phyloP scores from a whole-genome alignment of 2,113 vertebrate genomes.

The Apteryx owenii region DNA sequence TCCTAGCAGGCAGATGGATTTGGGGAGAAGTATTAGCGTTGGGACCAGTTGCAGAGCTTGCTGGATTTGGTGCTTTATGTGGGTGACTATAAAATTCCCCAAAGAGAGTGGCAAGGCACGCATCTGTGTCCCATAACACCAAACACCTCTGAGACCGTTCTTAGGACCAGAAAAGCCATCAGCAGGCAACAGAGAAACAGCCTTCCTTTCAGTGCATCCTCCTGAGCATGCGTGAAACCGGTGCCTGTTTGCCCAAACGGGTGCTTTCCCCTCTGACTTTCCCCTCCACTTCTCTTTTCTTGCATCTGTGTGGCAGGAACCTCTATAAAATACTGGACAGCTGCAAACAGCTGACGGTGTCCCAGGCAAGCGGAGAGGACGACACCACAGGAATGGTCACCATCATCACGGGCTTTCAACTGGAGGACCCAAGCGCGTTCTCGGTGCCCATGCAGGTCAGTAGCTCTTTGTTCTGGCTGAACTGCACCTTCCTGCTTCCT shows the following conservation, averaged over 20 bases:
- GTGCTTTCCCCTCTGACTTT: neutral
- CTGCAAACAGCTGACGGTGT: conserved; percentile 91
- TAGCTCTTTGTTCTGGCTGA: neutral
- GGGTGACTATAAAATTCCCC: neutral
- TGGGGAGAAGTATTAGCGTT: neutral
- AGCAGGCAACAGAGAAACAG: neutral
- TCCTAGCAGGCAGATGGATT: neutral
- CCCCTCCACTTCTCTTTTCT: neutral
- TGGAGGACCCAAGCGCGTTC: conserved; percentile 80
- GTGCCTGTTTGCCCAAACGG: neutral
- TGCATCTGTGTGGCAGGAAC: conserved; percentile 79
- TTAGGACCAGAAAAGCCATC: neutral
- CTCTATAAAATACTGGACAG: conserved; percentile 97
- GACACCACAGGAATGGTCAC: conserved; percentile 97
- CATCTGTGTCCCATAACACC: accelerated
- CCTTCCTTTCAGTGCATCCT: neutral
- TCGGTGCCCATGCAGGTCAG: conserved; percentile 92
- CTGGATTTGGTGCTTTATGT: neutral
- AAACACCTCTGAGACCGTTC: neutral
- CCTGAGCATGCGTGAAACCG: accelerated
- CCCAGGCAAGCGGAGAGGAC: conserved; percentile 91
- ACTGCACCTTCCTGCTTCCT: neutral
- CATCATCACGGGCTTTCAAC: conserved; percentile 87
- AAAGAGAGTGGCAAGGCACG: accelerated
- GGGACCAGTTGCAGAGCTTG: neutral